These are phyloP conservation scores for Samia ricini DNA, from an alignment of 1,140 invertebrate species.

Conservation along the genomic window DNA sequence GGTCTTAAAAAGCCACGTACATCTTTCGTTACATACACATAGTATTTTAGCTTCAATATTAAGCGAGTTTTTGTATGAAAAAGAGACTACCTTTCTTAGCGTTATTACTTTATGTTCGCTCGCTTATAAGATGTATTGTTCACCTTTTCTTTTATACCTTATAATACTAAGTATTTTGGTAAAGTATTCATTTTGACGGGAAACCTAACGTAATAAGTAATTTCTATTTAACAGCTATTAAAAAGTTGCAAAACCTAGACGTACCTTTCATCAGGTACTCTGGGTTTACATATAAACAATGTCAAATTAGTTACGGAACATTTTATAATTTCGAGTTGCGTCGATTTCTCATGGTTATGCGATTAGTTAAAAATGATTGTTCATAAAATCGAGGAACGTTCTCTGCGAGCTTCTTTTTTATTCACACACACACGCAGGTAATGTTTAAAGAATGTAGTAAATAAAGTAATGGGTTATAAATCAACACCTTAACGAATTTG, in stretches of 20 bases:
- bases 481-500: slow-evolving; percentile 5
- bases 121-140: no score
- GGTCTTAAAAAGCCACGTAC: no score
- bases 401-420: slow-evolving; percentile 3
- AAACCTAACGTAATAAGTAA: no score
- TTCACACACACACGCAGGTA: background rate
- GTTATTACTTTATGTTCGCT: no score
- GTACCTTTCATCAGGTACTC: background rate
- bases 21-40: no score
- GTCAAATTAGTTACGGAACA: background rate
- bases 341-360: slow-evolving; percentile 6
- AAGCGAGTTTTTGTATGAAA: no score
- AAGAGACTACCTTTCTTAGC: no score
- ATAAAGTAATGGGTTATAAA: slow-evolving; percentile 4
- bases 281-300: background rate
- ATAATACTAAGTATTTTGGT: no score
- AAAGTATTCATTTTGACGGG: no score
- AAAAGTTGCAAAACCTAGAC: background rate
- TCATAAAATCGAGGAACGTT: slow-evolving; percentile 11
- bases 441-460: background rate
- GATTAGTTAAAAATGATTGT: slow-evolving; percentile 10
- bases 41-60: no score
- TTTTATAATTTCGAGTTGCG: background rate
- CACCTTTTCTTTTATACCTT: no score
- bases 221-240: no score